Percentiles rank a stretch among this genome's conserved stretches.
These are phyloP conservation scores for Noctua janthe DNA, from an alignment of 2,888 invertebrate species.

Conservation along the genomic window DNA sequence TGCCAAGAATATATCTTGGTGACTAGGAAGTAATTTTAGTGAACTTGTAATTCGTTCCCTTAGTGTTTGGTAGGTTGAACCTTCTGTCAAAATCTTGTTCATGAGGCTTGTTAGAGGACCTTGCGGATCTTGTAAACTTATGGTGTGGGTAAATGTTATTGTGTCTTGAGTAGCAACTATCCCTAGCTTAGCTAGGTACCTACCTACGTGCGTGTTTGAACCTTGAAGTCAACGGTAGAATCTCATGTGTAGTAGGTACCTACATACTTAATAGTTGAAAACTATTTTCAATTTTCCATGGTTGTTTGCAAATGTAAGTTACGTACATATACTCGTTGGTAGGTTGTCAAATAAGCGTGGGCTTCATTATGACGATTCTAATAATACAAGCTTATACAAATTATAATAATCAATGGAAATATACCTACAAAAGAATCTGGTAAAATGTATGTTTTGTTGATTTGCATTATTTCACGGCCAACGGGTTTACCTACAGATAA, in stretches of 20 bases:
- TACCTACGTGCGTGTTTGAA: constrained; percentile 23
- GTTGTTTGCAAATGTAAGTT: neutral
- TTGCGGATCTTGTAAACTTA: constrained; percentile 39
- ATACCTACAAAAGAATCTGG: neutral
- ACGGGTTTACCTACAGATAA: constrained; percentile 8
- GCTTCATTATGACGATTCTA: neutral
- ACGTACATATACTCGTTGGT: neutral
- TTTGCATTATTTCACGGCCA: constrained; percentile 50
- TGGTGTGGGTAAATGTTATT: constrained; percentile 51
- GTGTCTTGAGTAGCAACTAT: constrained; percentile 16
- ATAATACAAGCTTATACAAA: neutral
- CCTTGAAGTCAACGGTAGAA: constrained; percentile 29
- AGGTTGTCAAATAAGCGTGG: no score
- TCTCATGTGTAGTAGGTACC: neutral
- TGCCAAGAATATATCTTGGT: neutral
- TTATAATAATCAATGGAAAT: constrained; percentile 9
- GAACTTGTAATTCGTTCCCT: neutral
- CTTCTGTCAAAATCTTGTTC: constrained; percentile 30
- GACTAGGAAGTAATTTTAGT: neutral
- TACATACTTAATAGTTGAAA: neutral
- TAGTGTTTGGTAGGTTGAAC: neutral
- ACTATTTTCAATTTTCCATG: neutral
- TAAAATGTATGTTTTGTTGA: constrained; percentile 35
- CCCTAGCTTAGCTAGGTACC: neutral
- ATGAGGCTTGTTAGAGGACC: neutral